phyloP scores from a whole-genome alignment of 92 coral and sea anemone genomes.

The Epizoanthus fatuus region DNA sequence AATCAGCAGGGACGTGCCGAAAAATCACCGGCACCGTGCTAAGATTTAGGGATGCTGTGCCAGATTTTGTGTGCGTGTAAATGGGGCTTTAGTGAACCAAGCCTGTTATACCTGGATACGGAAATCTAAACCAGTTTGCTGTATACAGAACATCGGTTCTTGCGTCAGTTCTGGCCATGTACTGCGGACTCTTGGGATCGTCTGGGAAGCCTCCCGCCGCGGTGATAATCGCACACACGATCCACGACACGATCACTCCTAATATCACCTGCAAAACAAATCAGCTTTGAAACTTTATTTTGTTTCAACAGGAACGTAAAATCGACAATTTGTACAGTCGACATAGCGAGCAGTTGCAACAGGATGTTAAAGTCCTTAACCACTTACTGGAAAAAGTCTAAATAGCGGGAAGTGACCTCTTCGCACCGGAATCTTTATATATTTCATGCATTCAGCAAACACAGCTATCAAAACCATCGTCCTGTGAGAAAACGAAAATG shows the following conservation, averaged over 20 bases:
- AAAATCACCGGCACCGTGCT: no score
- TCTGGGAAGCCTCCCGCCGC: slow-evolving; percentile 85
- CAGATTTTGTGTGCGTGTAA: no score
- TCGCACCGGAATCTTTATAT: slow-evolving; percentile 82
- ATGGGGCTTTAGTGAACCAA: neutral
- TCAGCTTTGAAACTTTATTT: neutral
- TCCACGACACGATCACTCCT: slow-evolving; percentile 83
- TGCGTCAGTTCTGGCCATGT: slow-evolving; percentile 89
- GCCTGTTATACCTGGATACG: slow-evolving; percentile 84
- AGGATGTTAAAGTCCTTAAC: no score
- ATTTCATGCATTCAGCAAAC: slow-evolving; percentile 81
- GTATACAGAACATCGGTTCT: slow-evolving; percentile 73
- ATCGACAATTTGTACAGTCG: no score
- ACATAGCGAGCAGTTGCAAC: neutral
- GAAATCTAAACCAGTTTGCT: slow-evolving; percentile 92
- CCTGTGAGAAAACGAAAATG: slow-evolving; percentile 56
- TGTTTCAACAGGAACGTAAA: neutral
- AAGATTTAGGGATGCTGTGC: no score
- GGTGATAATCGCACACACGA: slow-evolving; percentile 86
- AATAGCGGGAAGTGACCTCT: slow-evolving; percentile 74
- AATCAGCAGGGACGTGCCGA: no score
- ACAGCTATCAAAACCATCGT: slow-evolving; percentile 82
- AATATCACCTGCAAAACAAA: slow-evolving; percentile 71
- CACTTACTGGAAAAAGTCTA: slow-evolving; percentile 92
- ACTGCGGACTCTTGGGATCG: slow-evolving; percentile 65